Evolutionary conservation across 2,888 invertebrate genomes (phyloP), one percentile per base, ranked within the genome.

Genomic region (Anorthoa munda): DNA sequence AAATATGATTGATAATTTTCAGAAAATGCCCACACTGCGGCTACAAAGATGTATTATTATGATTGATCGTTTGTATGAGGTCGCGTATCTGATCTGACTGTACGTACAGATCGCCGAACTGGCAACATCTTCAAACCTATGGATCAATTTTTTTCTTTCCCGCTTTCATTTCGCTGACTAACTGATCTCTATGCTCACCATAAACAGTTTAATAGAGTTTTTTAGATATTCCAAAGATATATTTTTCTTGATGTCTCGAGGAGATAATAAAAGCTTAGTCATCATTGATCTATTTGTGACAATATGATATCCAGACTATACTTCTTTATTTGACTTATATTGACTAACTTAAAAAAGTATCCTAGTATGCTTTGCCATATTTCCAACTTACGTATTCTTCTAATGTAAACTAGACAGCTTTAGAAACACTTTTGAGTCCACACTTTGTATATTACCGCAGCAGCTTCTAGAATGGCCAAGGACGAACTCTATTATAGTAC

Each of bases 371-470:
- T 46, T 17, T 26, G 39, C 48, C 26, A 26, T 55, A 39, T 31
- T 46, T n/a, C 18, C 12, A 15, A 68, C 17, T 46, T 56, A 56
- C 4, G 23, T 80, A 67, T 77, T 81, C 51, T 67, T 55, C 31
- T 60, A 64, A 59, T 70, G 71, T 77, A 64, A 71, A 69, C 56
- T 59, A 69, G 50, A 21, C 21, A 63, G 15, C 13, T 21, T 51
- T 21, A 18, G 12, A 66, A 50, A 26, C 4, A 31, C 4, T 18
- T 46, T 50, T 26, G 9, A 56, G 13, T 56, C 56, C 18, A 51
- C n/a, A 46, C 18, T 56, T 65, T 68, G 68, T 61, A 53, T 74
- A 66, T 63, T 63, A 66, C 61, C 48, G 23, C 58, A 66, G 23
- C 63, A 66, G n/a, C 55, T 60, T 60, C 64, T 59, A 64, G 48